Evolutionary conservation across 2,888 invertebrate species (phyloP), one percentile per base, ranked within the genome.

Genomic region (Drosophila helvetica): DNA sequence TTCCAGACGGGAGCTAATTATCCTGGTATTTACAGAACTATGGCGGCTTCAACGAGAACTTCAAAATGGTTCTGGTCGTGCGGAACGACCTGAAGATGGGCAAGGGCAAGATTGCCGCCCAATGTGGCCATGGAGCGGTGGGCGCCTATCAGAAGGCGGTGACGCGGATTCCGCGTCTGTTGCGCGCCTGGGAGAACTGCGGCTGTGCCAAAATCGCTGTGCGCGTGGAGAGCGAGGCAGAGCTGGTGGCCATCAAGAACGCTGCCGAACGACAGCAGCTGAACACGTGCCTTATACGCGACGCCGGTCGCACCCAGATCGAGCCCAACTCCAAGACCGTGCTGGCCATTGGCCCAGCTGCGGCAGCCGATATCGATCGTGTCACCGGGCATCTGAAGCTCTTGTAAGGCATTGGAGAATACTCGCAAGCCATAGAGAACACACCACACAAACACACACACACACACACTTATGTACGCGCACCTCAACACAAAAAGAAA

Each of bases 281-380:
- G 0, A 93, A 96, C 43, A 94, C 95, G 12, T 95, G 95, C 71
- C 90, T 97, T 30, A 95, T 99, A 70, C 93, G 95, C 75, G 98
- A 99, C 93, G 98, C 98, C 5, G 99, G 99, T 2, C 95, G 97
- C 78, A 99, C 98, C 7, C 98, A 99, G 93, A 96, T 99, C 74
- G 95, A 96, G 52, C 94, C 96, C 1, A 98, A 98, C 75, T 96
- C 97, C 10, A 94, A 94, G 86, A 99, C 99, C 64, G 98, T 98
- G 1, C 93, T 98, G 62, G 98, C 97, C 1, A 94, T 99, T 59
- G 99, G 99, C n/a, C 99, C 98, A 53, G 98, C 96, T 4, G 95
- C 96, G 46, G 94, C 94, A 79, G 93, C 94, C 80, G 90, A 95
- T 50, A 93, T 98, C 79, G 96, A 98, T 91, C 92, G 94, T 93